These are phyloP conservation scores for Temnopleurus reevesii DNA, from an alignment of 53 echinoderm and acorn worm genomes.

Conservation along the genomic window DNA sequence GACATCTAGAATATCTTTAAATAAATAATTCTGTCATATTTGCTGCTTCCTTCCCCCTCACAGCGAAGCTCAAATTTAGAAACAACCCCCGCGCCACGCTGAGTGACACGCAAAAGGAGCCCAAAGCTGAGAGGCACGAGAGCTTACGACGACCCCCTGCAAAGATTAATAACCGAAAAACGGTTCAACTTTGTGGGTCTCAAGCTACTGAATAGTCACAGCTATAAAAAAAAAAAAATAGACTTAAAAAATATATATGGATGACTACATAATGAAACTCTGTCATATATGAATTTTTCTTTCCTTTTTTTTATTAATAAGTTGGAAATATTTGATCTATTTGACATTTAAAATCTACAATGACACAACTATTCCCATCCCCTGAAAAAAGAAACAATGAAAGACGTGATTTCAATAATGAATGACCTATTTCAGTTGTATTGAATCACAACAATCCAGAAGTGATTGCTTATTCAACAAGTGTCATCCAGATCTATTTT, in stretches of 20 bases:
- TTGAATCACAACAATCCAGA: too few relatives aligned
- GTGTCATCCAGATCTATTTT: too few relatives aligned
- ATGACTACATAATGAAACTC: not conserved
- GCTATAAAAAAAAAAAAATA: not conserved
- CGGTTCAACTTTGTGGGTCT: not conserved
- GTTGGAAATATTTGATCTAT: not conserved
- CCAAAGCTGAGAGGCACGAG: not conserved
- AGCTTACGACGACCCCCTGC: not conserved
- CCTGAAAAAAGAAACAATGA: too few relatives aligned
- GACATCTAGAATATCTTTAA: not conserved
- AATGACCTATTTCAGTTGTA: too few relatives aligned
- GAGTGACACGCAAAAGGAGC: not conserved
- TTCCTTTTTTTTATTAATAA: slow-evolving; percentile 5
- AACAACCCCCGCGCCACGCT: not conserved
- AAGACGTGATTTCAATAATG: too few relatives aligned
- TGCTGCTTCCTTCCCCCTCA: not conserved
- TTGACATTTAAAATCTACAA: not conserved
- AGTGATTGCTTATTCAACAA: too few relatives aligned
- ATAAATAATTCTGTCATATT: not conserved
- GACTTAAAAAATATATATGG: not conserved
- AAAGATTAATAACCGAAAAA: not conserved
- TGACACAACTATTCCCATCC: too few relatives aligned
- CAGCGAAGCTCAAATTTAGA: not conserved
- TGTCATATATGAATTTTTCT: not conserved
- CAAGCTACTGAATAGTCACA: not conserved